A percentile compares a stretch with the other conserved stretches of the same genome.
phyloP scores from a whole-genome alignment of 2,797 vertebrate genomes.

The Luscinia luscinia region DNA sequence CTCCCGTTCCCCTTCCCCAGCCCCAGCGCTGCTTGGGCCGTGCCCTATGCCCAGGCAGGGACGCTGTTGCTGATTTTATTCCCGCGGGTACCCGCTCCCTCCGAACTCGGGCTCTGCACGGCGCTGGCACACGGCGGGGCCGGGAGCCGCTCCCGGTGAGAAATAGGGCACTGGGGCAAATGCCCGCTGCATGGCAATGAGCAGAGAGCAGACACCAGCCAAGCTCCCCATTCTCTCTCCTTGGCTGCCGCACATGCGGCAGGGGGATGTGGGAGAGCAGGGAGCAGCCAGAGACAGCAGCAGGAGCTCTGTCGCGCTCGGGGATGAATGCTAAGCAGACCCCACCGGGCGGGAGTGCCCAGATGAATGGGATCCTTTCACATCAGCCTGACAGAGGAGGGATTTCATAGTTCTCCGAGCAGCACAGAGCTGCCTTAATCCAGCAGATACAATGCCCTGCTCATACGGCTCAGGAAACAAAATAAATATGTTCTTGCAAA shows the following conservation, averaged over 20 bases:
- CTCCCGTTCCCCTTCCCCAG: too few species aligned
- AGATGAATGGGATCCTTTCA: conserved; percentile 76
- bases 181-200: conserved; percentile 1
- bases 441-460: conserved; percentile 64
- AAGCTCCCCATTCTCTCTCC: conserved; percentile 40
- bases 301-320: neutral
- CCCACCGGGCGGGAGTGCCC: conserved; percentile 28
- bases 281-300: conserved; percentile 16
- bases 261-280: conserved; percentile 29
- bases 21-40: too few species aligned
- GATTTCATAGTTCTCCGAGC: conserved; percentile 44
- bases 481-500: conserved; percentile 68
- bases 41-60: too few species aligned
- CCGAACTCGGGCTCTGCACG: neutral
- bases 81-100: too few species aligned
- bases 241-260: neutral
- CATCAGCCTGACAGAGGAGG: conserved; percentile 61
- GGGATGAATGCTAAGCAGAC: conserved; percentile 64
- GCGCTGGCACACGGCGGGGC: neutral
- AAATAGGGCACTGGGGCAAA: conserved; percentile 65
- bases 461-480: conserved; percentile 75
- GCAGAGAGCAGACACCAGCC: neutral
- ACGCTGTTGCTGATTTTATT: too few species aligned
- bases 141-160: neutral
- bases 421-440: conserved; percentile 71